These are phyloP conservation scores for Lasiurus borealis DNA, from an alignment of 2,113 vertebrate genomes.

Conservation along the genomic window DNA sequence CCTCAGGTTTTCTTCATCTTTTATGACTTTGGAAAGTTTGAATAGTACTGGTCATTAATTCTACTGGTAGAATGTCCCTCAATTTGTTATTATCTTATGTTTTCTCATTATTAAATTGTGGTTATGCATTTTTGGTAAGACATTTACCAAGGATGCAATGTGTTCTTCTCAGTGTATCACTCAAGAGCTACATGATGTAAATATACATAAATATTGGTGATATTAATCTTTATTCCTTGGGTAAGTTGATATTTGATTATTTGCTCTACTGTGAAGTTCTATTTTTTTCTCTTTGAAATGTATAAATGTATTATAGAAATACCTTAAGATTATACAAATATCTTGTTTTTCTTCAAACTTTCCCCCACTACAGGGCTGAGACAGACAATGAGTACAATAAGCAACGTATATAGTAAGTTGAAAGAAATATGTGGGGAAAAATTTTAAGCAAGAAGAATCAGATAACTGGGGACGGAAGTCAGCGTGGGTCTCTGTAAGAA, in stretches of 20 bases:
- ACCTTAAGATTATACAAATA: neutral
- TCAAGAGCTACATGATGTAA: neutral
- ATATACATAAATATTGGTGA: neutral
- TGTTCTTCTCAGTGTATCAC: neutral
- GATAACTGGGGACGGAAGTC: neutral
- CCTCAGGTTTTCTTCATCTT: neutral
- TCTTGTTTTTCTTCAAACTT: neutral
- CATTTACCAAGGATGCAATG: neutral
- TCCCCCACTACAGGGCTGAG: neutral
- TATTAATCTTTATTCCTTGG: neutral
- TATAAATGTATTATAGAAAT: neutral
- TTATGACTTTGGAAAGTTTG: neutral
- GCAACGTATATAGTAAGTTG: neutral
- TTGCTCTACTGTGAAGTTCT: neutral
- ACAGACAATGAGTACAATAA: neutral
- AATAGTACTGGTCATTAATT: neutral
- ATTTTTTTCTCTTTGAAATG: constrained; percentile 27
- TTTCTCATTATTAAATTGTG: neutral
- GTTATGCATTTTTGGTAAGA: neutral
- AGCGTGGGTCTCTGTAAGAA: neutral
- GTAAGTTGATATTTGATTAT: neutral
- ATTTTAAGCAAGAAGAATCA: neutral
- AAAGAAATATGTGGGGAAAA: neutral
- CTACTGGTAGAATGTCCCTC: neutral
- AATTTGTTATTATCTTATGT: neutral